Evolutionary conservation across 2,797 vertebrate genomes (phyloP).

Genomic region (Pteropus rufus): DNA sequence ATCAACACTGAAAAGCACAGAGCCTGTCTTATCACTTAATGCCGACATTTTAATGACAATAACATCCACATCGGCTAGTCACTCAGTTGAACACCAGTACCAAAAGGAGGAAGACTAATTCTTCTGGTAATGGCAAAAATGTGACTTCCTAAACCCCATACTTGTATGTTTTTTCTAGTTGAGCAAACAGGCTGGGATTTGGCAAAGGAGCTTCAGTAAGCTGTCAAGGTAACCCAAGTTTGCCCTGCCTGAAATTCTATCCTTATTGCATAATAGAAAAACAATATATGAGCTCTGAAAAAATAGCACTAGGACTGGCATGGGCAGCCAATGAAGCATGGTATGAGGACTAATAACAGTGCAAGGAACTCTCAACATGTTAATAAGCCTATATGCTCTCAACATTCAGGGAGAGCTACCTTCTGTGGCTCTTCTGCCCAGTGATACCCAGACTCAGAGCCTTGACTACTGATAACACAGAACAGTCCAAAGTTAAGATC

Average conservation of each 20-base stretch:
- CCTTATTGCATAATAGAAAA: conserved; percentile 24
- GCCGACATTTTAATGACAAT: conserved; percentile 71
- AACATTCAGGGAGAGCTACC: not conserved
- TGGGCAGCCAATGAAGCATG: not conserved
- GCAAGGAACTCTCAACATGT: not conserved
- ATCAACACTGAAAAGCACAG: conserved; percentile 23
- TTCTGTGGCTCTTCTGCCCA: not conserved
- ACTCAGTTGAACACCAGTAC: conserved; percentile 63
- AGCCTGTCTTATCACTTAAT: conserved; percentile 27
- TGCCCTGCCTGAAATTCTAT: not conserved
- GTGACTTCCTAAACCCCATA: conserved; percentile 32
- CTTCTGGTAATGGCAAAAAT: conserved; percentile 54
- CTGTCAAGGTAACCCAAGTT: conserved; percentile 61
- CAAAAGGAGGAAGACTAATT: conserved; percentile 61
- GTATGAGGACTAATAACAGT: not conserved
- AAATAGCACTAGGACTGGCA: not conserved
- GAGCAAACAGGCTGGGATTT: conserved; percentile 30
- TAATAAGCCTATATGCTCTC: conserved; percentile 21
- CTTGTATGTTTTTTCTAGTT: not conserved
- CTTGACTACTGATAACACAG: not conserved
- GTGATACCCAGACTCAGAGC: not conserved
- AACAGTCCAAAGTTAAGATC: not conserved
- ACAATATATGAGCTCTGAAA: conserved; percentile 14
- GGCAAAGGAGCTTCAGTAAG: conserved; percentile 30
- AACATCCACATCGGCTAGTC: conserved; percentile 79